Percentiles rank a stretch among this genome's conserved stretches.
phyloP scores from a whole-genome alignment of 2,797 vertebrate genomes.

The Falco columbarius region DNA sequence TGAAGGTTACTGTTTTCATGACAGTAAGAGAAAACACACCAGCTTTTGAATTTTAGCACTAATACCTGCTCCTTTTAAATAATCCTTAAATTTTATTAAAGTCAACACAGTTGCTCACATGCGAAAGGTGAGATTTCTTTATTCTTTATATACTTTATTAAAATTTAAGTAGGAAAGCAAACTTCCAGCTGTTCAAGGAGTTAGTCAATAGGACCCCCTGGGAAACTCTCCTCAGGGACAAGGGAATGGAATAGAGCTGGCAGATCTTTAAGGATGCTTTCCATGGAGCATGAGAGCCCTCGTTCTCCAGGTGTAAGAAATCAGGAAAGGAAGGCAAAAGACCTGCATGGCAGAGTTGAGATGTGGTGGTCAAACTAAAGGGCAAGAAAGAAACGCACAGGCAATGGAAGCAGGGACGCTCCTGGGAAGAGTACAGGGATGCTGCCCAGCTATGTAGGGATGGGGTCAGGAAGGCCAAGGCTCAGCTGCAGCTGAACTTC shows the following conservation, averaged over 20 bases:
- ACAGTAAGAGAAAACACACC: not conserved
- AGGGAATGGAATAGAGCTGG: not conserved
- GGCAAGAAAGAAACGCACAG: not conserved
- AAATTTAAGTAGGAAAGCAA: too few relatives aligned
- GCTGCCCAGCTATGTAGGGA: not conserved
- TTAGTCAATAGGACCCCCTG: not conserved
- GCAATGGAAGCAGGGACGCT: not conserved
- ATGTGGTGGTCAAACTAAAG: too few relatives aligned
- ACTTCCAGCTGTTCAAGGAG: too few relatives aligned
- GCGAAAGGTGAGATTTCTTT: not conserved
- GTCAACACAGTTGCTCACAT: not conserved
- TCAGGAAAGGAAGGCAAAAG: too few relatives aligned
- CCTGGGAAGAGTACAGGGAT: not conserved
- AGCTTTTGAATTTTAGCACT: not conserved
- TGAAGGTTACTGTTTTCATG: not conserved
- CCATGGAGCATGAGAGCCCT: not conserved
- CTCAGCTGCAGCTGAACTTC: not conserved
- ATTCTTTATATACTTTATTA: not conserved
- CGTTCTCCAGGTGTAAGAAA: not conserved
- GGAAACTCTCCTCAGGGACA: not conserved
- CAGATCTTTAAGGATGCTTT: not conserved
- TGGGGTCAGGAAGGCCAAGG: not conserved
- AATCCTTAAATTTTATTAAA: not conserved
- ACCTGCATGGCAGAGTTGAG: too few relatives aligned
- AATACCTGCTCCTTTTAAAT: not conserved